Conservation (phyloP, 2,113 vertebrate species). For the Pardalotus punctatus region DNA sequence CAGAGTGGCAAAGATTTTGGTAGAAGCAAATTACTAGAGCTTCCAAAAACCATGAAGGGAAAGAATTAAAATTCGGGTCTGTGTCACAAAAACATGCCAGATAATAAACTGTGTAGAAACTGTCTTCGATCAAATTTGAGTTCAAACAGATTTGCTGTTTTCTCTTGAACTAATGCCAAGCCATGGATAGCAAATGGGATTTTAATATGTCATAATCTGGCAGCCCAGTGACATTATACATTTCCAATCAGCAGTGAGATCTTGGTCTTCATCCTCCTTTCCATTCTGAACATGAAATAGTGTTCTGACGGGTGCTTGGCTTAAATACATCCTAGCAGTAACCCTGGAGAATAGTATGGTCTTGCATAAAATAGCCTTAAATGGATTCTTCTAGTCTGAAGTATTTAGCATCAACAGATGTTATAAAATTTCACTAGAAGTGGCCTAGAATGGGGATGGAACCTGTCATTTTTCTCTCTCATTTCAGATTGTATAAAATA, state of each 20-base stretch:
- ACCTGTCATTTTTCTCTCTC: not conserved
- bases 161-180: not conserved
- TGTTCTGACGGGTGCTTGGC: not conserved
- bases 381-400: not conserved
- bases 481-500: not conserved
- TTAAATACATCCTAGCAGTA: not conserved
- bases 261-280: not conserved
- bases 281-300: not conserved
- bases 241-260: not conserved
- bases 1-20: not conserved
- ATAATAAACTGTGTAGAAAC: not conserved
- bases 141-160: not conserved
- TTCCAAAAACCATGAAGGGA: not conserved
- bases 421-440: not conserved
- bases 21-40: not conserved
- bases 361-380: not conserved
- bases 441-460: not conserved
- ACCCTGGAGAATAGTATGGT: not conserved
- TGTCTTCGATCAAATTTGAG: not conserved
- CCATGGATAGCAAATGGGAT: not conserved
- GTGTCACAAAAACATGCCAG: not conserved
- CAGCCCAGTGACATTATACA: not conserved
- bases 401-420: not conserved
- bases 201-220: not conserved
- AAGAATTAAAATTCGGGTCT: not conserved